Percentiles rank a stretch among this genome's conserved stretches.
Evolutionary conservation across 2,797 vertebrate species (phyloP).

Genomic region (Sebastes taczanowskii): DNA sequence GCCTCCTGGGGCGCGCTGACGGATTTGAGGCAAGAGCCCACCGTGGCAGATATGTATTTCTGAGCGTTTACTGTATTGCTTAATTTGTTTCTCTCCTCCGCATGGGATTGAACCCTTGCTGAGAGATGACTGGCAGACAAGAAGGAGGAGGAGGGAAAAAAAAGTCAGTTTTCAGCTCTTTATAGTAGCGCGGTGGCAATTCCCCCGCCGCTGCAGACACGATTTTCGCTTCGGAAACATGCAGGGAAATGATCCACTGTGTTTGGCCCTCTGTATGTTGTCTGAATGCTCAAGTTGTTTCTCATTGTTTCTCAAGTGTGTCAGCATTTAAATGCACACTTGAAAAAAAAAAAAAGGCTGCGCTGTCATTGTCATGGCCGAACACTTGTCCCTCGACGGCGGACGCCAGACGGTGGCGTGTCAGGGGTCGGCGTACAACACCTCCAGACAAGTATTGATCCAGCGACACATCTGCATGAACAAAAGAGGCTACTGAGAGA

Average conservation of each 20-base stretch:
- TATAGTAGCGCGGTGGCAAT: not conserved
- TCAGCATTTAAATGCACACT: not conserved
- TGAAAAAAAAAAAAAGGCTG: not conserved
- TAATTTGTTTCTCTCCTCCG: conserved; percentile 62
- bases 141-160: not conserved
- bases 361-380: not conserved
- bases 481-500: conserved; percentile 7
- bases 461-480: not conserved
- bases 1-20: conserved; percentile 40
- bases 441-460: conserved; percentile 17
- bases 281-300: conserved; percentile 25
- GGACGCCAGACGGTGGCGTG: not conserved
- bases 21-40: conserved; percentile 41
- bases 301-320: not conserved
- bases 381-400: not conserved
- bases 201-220: conserved; percentile 3
- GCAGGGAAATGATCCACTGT: conserved; percentile 3
- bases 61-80: conserved; percentile 53
- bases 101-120: conserved; percentile 41
- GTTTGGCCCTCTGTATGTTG: conserved; percentile 1
- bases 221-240: not conserved
- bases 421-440: not conserved
- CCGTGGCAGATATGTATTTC: conserved; percentile 45
- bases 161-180: conserved; percentile 40
- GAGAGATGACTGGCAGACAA: conserved; percentile 62